Evolutionary conservation across 2,113 vertebrate species (phyloP).

Genomic region (Tyto alba): DNA sequence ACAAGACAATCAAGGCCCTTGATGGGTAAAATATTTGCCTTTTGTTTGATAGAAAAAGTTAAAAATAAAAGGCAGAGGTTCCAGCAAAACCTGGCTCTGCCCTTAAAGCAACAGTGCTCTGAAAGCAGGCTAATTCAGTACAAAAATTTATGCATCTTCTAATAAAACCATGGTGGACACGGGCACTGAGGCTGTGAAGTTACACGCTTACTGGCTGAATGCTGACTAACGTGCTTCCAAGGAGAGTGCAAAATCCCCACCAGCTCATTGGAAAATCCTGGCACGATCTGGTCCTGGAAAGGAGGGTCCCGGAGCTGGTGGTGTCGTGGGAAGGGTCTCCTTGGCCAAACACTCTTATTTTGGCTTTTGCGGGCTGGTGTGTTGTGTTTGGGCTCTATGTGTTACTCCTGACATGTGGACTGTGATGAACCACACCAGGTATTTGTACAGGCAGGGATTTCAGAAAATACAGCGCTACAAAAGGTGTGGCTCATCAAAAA

Average conservation of each 20-base stretch:
- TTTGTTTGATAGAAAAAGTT: neutral
- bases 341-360: neutral
- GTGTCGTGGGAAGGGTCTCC: neutral
- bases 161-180: neutral
- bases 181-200: neutral
- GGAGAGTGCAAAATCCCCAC: neutral
- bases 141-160: neutral
- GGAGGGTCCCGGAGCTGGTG: neutral
- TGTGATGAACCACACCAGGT: neutral
- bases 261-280: neutral
- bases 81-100: neutral
- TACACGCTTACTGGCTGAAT: neutral
- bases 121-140: neutral
- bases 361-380: neutral
- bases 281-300: neutral
- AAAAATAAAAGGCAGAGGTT: neutral
- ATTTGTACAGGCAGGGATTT: neutral
- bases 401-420: fast-evolving
- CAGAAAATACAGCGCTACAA: fast-evolving
- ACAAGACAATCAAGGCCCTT: neutral
- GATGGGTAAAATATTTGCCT: neutral
- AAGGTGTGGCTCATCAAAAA: neutral
- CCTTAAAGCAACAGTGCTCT: neutral
- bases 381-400: neutral
- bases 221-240: neutral